Evolutionary conservation across 2,888 invertebrate species (phyloP).

Genomic region (Prostheceraeus crozeri): DNA sequence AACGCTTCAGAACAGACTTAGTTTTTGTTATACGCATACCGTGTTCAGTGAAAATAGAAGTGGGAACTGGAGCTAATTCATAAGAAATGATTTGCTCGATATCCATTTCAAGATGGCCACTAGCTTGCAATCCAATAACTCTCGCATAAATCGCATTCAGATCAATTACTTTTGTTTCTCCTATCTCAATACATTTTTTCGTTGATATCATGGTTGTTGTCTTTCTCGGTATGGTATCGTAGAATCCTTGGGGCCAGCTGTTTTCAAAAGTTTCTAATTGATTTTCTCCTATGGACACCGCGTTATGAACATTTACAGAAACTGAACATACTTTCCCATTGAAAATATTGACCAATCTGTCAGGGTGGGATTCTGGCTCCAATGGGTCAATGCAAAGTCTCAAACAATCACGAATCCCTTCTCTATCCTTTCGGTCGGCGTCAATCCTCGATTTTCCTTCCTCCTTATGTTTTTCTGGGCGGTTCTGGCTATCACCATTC

Average conservation of each 20-base stretch:
- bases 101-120: constrained; percentile 28
- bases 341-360: neutral
- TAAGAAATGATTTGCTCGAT: constrained; percentile 34
- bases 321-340: neutral
- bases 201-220: constrained; percentile 29
- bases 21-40: constrained; percentile 38
- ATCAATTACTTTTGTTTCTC: constrained; percentile 29
- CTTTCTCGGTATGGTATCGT: neutral
- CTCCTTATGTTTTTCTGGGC: neutral
- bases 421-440: constrained; percentile 1
- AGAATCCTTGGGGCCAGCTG: neutral
- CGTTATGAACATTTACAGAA: constrained; percentile 11
- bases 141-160: constrained; percentile 35
- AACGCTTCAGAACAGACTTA: constrained; percentile 39
- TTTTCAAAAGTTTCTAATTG: neutral
- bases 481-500: neutral
- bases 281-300: neutral
- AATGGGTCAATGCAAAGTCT: neutral
- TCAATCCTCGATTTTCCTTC: neutral
- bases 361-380: constrained; percentile 8
- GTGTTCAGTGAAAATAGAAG: constrained; percentile 38
- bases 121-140: constrained; percentile 33
- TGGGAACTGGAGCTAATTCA: constrained; percentile 40
- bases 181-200: constrained; percentile 29
- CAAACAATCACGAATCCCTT: neutral